Evolutionary conservation across 2,888 invertebrate genomes (phyloP).

Genomic region (Amorpha juglandis): DNA sequence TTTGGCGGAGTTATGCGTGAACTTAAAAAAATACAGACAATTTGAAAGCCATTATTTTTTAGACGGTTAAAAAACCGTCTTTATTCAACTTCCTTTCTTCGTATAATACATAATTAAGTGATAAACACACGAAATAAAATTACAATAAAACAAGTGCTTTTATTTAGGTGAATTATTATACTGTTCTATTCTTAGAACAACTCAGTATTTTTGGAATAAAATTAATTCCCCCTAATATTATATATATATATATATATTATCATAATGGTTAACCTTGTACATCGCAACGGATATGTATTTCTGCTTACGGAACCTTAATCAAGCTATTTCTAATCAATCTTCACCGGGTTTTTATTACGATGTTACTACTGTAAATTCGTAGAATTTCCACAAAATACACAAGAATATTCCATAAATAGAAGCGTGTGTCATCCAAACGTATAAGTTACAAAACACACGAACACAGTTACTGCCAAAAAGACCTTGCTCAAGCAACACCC

Average conservation of each 20-base stretch:
- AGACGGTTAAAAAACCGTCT: too few relatives aligned
- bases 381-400: not conserved
- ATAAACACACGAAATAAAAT: too few relatives aligned
- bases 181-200: not conserved
- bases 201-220: not conserved
- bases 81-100: too few relatives aligned
- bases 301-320: too few relatives aligned
- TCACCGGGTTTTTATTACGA: not conserved
- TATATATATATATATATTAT: not conserved
- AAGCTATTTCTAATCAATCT: not conserved
- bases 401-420: not conserved
- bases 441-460: not conserved
- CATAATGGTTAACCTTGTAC: not conserved
- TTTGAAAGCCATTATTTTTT: too few relatives aligned
- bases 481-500: constrained; percentile 10
- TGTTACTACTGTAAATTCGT: not conserved
- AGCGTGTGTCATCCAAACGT: not conserved
- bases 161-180: too few relatives aligned
- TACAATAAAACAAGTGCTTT: too few relatives aligned
- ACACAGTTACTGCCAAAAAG: not conserved
- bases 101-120: too few relatives aligned
- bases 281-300: too few relatives aligned
- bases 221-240: not conserved
- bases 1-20: too few relatives aligned
- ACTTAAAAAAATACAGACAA: too few relatives aligned